Percentiles rank a stretch among this genome's conserved stretches.
phyloP scores from a whole-genome alignment of 2,113 vertebrate species.

The Phaethon lepturus region DNA sequence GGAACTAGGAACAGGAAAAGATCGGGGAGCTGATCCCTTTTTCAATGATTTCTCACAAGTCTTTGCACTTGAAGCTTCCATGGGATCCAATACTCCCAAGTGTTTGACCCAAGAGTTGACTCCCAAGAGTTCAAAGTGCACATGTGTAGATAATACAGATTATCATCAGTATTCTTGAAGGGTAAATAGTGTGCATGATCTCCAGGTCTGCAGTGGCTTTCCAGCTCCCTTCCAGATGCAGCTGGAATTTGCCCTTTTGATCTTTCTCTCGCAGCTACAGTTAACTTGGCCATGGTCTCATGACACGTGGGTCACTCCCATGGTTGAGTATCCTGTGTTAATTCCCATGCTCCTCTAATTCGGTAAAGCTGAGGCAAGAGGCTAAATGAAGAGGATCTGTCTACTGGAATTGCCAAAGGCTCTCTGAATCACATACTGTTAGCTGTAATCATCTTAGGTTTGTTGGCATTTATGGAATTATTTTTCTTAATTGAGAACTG shows the following conservation, averaged over 20 bases:
- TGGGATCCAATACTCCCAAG: background rate
- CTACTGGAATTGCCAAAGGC: background rate
- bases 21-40: background rate
- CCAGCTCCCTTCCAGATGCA: background rate
- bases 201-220: background rate
- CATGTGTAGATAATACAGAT: background rate
- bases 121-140: too few species aligned
- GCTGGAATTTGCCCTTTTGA: background rate
- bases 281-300: background rate
- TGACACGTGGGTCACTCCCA: background rate
- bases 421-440: background rate
- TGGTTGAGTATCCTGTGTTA: background rate
- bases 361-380: background rate
- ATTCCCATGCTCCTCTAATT: background rate
- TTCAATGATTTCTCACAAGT: background rate
- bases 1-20: background rate
- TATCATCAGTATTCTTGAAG: too few species aligned
- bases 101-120: background rate
- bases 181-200: background rate
- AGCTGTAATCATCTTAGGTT: background rate
- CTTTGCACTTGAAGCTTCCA: background rate
- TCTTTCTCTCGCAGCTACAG: background rate
- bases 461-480: background rate
- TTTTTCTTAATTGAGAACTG: background rate
- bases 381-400: background rate